These are phyloP conservation scores for Trinectes maculatus DNA, from an alignment of 2,113 vertebrate genomes.

Conservation along the genomic window DNA sequence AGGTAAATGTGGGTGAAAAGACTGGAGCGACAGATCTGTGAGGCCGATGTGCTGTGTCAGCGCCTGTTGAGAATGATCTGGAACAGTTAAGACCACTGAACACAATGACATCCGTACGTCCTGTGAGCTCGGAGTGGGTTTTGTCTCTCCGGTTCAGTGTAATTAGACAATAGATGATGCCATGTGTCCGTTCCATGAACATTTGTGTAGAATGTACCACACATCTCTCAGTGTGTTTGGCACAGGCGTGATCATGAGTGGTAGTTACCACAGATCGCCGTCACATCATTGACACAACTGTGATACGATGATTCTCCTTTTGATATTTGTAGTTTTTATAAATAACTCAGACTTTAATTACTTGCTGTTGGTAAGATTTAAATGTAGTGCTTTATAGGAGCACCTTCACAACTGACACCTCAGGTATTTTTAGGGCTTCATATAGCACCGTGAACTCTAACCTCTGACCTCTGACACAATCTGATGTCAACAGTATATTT, in stretches of 20 bases:
- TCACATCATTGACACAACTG: neutral
- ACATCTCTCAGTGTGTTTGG: constrained; percentile 4
- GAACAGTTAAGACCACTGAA: constrained; percentile 70
- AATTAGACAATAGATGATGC: constrained; percentile 48
- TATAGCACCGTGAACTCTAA: no score
- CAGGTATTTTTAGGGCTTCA: no score
- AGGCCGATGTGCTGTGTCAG: constrained; percentile 79
- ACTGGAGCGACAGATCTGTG: constrained; percentile 28
- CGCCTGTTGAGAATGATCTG: constrained; percentile 76
- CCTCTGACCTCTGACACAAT: no score
- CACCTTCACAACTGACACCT: no score
- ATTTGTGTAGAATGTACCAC: constrained; percentile 25
- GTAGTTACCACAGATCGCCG: constrained; percentile 13
- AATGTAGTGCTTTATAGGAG: no score
- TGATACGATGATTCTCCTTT: no score
- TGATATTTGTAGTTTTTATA: no score
- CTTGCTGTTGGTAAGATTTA: no score
- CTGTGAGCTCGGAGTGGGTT: constrained; percentile 40
- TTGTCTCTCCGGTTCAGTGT: constrained; percentile 52
- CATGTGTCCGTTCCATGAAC: constrained; percentile 43
- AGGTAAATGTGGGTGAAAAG: constrained; percentile 68
- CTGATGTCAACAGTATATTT: no score
- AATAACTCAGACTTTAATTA: no score
- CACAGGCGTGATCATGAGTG: neutral
- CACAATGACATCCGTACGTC: constrained; percentile 57